Conservation (phyloP, 2,888 invertebrate genomes). For the Saturnia pavonia region DNA sequence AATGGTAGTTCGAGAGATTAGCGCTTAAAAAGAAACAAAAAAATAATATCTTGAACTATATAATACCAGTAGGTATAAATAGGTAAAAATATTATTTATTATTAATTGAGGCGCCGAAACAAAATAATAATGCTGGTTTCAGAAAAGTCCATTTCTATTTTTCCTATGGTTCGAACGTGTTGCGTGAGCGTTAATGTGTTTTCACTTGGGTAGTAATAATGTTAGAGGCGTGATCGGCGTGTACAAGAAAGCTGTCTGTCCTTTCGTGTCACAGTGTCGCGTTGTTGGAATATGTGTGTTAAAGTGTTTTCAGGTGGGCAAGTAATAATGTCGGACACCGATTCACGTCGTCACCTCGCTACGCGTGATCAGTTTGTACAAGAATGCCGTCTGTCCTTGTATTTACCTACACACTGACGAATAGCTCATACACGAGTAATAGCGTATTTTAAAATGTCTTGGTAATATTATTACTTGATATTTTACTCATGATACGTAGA, state of each 20-base stretch:
- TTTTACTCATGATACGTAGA: conserved; percentile 3
- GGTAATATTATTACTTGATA: neutral
- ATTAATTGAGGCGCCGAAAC: neutral
- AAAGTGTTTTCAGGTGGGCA: conserved; percentile 29
- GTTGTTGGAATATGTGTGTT: conserved; percentile 22
- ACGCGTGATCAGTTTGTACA: conserved; percentile 43
- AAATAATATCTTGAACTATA: no score
- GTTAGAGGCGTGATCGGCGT: conserved; percentile 7
- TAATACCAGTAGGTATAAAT: neutral
- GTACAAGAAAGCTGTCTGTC: neutral
- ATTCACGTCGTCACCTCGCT: conserved; percentile 35
- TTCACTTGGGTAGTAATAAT: conserved; percentile 5
- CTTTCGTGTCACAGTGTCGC: conserved; percentile 3
- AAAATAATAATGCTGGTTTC: conserved; percentile 8
- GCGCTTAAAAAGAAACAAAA: no score
- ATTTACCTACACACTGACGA: conserved; percentile 5
- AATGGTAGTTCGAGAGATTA: no score
- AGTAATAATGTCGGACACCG: conserved; percentile 48
- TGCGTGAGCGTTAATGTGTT: conserved; percentile 15
- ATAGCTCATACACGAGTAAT: neutral
- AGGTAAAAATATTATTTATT: neutral
- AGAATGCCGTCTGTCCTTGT: conserved; percentile 18
- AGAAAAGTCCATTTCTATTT: conserved; percentile 16
- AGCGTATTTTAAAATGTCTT: neutral
- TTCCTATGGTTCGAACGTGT: conserved; percentile 5